Conservation (phyloP, 2,888 invertebrate genomes). For the Zhengitettix transpicula region DNA sequence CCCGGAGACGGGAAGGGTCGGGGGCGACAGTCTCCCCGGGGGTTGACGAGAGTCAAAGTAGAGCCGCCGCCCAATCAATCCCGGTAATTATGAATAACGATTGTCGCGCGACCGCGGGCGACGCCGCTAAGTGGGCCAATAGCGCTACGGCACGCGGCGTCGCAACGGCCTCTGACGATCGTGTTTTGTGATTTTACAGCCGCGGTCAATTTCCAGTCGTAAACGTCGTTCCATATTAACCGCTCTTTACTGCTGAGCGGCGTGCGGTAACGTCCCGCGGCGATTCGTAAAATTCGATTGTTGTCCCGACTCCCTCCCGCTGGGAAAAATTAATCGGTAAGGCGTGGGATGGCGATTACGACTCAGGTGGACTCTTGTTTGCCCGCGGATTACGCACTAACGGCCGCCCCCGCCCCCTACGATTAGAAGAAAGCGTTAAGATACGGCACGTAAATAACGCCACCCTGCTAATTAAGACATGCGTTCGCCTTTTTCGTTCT, state of each 20-base stretch:
- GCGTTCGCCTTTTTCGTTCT: too few relatives aligned
- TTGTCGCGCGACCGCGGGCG: conserved; percentile 4
- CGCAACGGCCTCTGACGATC: not conserved
- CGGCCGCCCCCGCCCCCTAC: too few relatives aligned
- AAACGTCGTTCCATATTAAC: conserved; percentile 6
- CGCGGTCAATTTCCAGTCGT: conserved; percentile 6
- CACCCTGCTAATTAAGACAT: too few relatives aligned
- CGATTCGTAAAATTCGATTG: too few relatives aligned
- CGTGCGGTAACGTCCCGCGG: not conserved
- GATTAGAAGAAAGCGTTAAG: too few relatives aligned
- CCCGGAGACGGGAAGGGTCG: not conserved
- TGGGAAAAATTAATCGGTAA: too few relatives aligned
- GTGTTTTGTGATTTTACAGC: conserved; percentile 5
- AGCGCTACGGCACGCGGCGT: conserved; percentile 1
- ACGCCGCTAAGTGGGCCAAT: conserved; percentile 4
- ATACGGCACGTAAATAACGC: too few relatives aligned
- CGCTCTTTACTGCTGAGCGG: not conserved
- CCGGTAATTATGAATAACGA: conserved; percentile 11
- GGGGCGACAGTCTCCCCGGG: not conserved
- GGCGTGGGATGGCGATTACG: too few relatives aligned
- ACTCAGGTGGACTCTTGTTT: too few relatives aligned
- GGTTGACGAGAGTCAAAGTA: conserved; percentile 6
- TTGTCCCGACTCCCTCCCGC: too few relatives aligned
- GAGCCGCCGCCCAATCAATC: conserved; percentile 10
- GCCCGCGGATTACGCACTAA: too few relatives aligned